Conservation (phyloP, 2,888 invertebrate species). For the Diarsia mendica region DNA sequence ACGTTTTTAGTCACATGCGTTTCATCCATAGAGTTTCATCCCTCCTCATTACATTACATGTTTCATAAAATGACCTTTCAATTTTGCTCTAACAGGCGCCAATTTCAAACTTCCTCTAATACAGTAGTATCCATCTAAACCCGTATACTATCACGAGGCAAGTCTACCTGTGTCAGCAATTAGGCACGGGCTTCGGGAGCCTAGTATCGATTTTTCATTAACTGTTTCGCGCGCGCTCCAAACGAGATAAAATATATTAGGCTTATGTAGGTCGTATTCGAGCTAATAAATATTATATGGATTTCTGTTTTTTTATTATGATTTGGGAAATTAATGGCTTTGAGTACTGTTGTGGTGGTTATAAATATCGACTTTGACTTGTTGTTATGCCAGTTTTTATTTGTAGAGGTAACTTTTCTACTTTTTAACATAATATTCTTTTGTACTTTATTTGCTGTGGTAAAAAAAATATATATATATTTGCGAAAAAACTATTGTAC, state of each 20-base stretch:
- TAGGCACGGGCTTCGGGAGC: constrained; percentile 36
- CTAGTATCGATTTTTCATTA: constrained; percentile 66
- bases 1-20: no score
- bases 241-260: constrained; percentile 63
- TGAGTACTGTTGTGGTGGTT: background rate
- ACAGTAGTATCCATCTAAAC: constrained; percentile 1
- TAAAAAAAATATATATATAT: no score
- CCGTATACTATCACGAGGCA: constrained; percentile 1
- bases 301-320: constrained; percentile 45
- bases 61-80: no score
- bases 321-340: constrained; percentile 20
- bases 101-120: no score
- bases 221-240: constrained; percentile 25
- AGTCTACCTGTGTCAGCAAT: constrained; percentile 40
- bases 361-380: background rate
- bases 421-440: no score
- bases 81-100: no score
- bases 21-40: no score
- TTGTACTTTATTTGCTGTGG: no score
- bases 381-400: no score
- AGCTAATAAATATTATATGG: constrained; percentile 52
- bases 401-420: no score
- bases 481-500: no score
- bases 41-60: no score
- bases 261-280: constrained; percentile 42